Evolutionary conservation across 2,888 invertebrate species (phyloP), one percentile per base, ranked within the genome.

Genomic region (Pilophorus perplexus): DNA sequence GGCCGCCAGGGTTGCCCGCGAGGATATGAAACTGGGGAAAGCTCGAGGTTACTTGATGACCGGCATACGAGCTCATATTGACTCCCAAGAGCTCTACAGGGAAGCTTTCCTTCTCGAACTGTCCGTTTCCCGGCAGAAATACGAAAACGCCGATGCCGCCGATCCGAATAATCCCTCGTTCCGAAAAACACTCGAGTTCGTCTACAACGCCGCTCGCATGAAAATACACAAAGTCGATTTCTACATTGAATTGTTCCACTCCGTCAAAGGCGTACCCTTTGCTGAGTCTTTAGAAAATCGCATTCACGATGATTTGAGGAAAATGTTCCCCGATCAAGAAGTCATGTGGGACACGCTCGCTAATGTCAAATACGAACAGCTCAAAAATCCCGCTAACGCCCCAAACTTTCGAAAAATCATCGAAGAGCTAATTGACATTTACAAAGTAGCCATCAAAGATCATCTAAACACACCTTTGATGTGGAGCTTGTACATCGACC

Each of bases 1-100:
- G 71, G 91, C 92, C 0, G 89, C 90, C 6, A 83, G 83, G 72
- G 90, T 86, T 85, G 89, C 91, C 76, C 82, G 84, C 59, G 83
- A 87, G 72, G 85, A 86, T 69, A 83, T 83, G 68, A 79, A 83
- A 28, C 74, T 85, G 8, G 83, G 85, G 20, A 85, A 81, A 72
- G 90, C 91, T 0, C 82, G 88, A 70, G 82, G 80, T 68, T 83
- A 88, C 69, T 79, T 93, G n/a, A 79, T 90, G 44, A 84, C 88
- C 74, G 93, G 88, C 0, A 77, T 93, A 20, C 85, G 88, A 60
- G 82, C 87, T 70, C 89, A 91, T 76, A 84, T 86, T 0, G 80
- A 84, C 8, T 85, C 86, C 1, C 81, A 83, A 72, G 74, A 82
- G 6, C 79, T 93, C 1, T 89, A 89, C 76, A 79, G 81, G 14